phyloP scores from a whole-genome alignment of 2,888 invertebrate species.

The Allacma fusca region DNA sequence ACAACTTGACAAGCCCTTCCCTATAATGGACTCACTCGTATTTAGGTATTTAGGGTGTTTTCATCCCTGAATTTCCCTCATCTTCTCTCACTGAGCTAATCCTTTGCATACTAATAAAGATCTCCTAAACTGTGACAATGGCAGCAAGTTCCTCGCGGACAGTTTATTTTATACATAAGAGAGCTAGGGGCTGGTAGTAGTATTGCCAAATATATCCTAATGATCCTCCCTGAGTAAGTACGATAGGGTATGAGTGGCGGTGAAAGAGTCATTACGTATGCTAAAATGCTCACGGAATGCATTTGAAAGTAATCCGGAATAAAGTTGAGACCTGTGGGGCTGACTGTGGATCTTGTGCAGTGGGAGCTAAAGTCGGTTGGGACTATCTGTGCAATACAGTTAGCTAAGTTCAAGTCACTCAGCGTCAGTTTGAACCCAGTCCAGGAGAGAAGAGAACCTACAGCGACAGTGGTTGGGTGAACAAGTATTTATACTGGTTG shows the following conservation, averaged over 20 bases:
- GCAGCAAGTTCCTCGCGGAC: background rate
- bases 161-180: background rate
- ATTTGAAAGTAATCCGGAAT: conserved; percentile 26
- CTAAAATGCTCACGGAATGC: conserved; percentile 34
- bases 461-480: background rate
- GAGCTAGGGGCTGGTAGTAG: background rate
- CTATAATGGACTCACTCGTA: conserved; percentile 5
- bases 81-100: background rate
- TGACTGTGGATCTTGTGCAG: background rate
- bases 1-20: background rate
- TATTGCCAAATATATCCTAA: background rate
- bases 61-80: conserved; percentile 29
- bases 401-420: background rate
- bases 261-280: conserved; percentile 18
- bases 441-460: background rate
- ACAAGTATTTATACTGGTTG: background rate
- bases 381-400: background rate
- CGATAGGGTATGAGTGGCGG: background rate
- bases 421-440: background rate
- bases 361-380: background rate
- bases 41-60: conserved; percentile 42
- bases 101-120: conserved; percentile 1
- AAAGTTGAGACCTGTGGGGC: conserved; percentile 1
- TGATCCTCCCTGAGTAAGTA: background rate
- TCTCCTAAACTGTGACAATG: background rate